phyloP scores from a whole-genome alignment of 2,797 vertebrate species.

The Chelonia mydas region DNA sequence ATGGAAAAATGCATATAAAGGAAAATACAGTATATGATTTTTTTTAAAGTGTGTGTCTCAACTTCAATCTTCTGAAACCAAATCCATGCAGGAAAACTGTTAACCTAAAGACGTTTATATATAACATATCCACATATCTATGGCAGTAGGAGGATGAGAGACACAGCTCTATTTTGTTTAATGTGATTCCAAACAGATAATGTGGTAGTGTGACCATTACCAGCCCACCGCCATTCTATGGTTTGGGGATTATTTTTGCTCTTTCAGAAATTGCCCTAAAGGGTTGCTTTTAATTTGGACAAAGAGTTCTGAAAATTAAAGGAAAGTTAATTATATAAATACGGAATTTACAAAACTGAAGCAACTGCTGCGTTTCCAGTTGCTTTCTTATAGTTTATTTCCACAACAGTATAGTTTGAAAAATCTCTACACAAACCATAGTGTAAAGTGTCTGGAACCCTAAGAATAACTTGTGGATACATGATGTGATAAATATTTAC shows the following conservation, averaged over 20 bases:
- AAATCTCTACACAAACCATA: not conserved
- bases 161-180: not conserved
- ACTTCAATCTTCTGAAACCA: not conserved
- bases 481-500: slow-evolving; percentile 3
- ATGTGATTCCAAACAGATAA: not conserved
- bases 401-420: not conserved
- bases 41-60: not conserved
- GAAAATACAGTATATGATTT: not conserved
- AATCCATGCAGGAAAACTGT: not conserved
- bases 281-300: not conserved
- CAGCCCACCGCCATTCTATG: not conserved
- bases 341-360: not conserved
- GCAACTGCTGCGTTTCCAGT: not conserved
- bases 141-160: not conserved
- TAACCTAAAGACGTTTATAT: not conserved
- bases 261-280: not conserved
- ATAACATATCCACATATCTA: not conserved
- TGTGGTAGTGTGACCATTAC: not conserved
- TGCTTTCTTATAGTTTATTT: not conserved
- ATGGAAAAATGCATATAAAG: not conserved
- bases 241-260: not conserved
- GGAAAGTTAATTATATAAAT: not conserved
- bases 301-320: not conserved
- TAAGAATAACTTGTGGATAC: slow-evolving; percentile 27
- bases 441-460: not conserved